Base-by-base conservation (phyloP, 2,888 invertebrate genomes). In the Noctua janthina region DNA sequence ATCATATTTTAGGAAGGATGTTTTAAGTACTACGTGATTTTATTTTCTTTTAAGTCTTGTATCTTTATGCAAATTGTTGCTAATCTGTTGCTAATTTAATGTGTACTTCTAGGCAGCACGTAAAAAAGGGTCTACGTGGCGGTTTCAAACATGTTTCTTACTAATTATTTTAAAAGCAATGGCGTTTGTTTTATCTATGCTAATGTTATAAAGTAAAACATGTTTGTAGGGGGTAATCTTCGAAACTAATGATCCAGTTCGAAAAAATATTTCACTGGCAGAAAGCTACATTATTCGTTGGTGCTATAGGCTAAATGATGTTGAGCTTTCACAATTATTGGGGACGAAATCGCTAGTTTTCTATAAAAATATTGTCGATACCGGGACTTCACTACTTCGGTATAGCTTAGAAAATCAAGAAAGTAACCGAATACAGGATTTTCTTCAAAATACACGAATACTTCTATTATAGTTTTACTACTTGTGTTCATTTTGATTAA, bases 51-150 rank as follows among this genome's bases (percentile, higher is more conserved):
- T 13, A 20, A 13, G 35, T 20, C 66, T 39, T 20, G 1, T n/a
- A 15, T 29, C 7, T 68, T 39, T 81, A 80, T 64, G 54, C 2
- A 39, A 62, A 82, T 54, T 76, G 8, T 73, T 66, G 23, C 54
- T 49, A 51, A 66, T 66, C 43, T 78, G 10, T 74, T 59, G 29
- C 11, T 68, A 10, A 68, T 68, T 68, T 29, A 29, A 43, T 39
- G 43, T 29, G 7, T 7, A 59, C n/a, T 5, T 72, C 20, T 10
- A 56, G n/a, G 10, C 39, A 70, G 29, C 5, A 51, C 1, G 11
- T 10, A 29, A 51, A 70, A 13, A 39, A 8, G n/a, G 15, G 43
- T 43, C n/a, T 43, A 43, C 68, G 64, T 35, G 29, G 13, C 6
- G 6, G 13, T 29, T 64, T 1, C 29, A 17, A 1, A 20, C 4